Percentiles rank a stretch among this genome's conserved stretches.
Conservation (phyloP, 2,888 invertebrate species). For the Halocaridina rubra region DNA sequence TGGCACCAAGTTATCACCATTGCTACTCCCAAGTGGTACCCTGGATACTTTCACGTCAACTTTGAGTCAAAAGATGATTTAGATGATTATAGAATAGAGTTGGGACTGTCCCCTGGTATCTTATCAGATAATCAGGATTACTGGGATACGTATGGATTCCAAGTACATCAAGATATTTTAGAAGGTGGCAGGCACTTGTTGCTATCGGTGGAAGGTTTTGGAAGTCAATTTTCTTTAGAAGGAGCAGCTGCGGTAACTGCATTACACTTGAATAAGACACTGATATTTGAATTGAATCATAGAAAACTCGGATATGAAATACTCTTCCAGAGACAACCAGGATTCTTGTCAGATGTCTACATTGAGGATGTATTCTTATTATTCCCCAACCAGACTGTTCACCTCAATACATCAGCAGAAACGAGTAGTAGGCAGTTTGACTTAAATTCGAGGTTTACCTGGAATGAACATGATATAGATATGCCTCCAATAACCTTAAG, state of each 20-base stretch:
- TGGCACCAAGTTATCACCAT: constrained; percentile 1
- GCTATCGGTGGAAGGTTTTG: background rate
- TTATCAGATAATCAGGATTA: background rate
- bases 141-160: background rate
- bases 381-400: constrained; percentile 1
- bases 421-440: background rate
- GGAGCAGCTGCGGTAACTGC: constrained; percentile 13
- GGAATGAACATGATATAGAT: constrained; percentile 18
- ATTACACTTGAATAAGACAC: constrained; percentile 5
- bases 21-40: background rate
- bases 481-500: constrained; percentile 15
- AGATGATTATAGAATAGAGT: constrained; percentile 12
- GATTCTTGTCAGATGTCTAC: background rate
- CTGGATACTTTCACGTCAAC: constrained; percentile 15
- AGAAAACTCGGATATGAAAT: constrained; percentile 17
- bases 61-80: background rate
- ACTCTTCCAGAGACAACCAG: background rate
- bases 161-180: background rate
- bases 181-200: constrained; percentile 7
- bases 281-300: constrained; percentile 27
- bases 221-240: background rate
- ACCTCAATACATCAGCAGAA: background rate
- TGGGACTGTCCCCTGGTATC: background rate
- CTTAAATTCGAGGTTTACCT: constrained; percentile 21
- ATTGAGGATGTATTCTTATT: background rate